phyloP scores from a whole-genome alignment of 1,140 invertebrate species.

The Pararge aegeria region DNA sequence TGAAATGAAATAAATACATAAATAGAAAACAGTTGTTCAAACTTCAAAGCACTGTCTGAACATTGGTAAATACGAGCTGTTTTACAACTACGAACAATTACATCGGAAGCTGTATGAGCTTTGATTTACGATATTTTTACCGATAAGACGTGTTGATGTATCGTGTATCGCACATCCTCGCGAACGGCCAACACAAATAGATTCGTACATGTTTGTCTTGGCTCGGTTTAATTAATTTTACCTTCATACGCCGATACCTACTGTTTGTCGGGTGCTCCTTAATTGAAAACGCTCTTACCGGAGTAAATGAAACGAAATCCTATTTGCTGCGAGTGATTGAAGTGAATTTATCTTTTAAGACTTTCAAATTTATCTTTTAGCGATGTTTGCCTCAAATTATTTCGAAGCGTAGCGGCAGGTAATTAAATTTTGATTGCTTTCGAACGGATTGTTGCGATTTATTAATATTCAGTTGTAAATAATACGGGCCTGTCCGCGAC shows the following conservation, averaged over 20 bases:
- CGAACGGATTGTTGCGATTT: constrained; percentile 55
- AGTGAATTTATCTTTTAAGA: constrained; percentile 78
- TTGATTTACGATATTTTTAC: constrained; percentile 21
- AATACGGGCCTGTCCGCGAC: constrained; percentile 39
- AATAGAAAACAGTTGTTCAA: background rate
- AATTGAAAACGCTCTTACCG: constrained; percentile 78
- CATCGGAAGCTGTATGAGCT: background rate
- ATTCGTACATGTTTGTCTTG: constrained; percentile 77
- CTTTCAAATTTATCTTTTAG: constrained; percentile 74
- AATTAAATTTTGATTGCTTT: constrained; percentile 71
- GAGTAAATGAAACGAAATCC: constrained; percentile 77
- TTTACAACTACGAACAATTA: background rate
- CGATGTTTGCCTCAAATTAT: constrained; percentile 56
- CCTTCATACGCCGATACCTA: constrained; percentile 77
- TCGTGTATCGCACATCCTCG: constrained; percentile 42
- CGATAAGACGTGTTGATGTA: constrained; percentile 21
- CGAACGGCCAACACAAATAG: constrained; percentile 72
- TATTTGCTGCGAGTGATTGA: constrained; percentile 77
- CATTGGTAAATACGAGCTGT: too few relatives aligned
- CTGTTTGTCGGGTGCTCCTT: constrained; percentile 74
- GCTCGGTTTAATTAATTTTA: constrained; percentile 78
- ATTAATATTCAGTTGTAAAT: constrained; percentile 64
- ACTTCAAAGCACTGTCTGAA: background rate
- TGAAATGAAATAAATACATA: too few relatives aligned
- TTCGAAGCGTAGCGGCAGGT: constrained; percentile 49